Evolutionary conservation across 2,113 vertebrate genomes (phyloP), one percentile per base, ranked within the genome.

Genomic region (Eurypyga helias): DNA sequence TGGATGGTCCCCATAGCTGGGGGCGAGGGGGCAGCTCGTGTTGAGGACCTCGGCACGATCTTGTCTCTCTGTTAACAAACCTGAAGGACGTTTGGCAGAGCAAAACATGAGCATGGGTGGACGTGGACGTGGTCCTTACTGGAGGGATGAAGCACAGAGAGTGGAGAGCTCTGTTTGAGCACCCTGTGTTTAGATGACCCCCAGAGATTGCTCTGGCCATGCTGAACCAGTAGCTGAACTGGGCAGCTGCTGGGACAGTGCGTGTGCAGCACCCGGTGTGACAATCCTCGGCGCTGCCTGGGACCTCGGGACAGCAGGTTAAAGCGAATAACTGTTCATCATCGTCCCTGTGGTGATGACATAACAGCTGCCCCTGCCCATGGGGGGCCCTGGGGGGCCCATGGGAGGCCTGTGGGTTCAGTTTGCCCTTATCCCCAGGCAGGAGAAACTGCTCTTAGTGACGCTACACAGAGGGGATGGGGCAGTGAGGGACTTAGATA

Each of bases 11-110:
- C 24, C 43, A 7, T 4, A 38, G 43, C 52, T 46, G 31, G 6
- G 34, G 16, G 2, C 0, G 2, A 85, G 34, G 34, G 23, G 28
- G 4, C 60, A 70, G 65, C 2, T 70, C 6, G 0, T 4, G 14
- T 18, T n/a, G 43, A 54, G 26, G 31, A 38, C 28, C 64, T 64
- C 6, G 1, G 13, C 36, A 12, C 1, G 21, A 49, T 17, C 19
- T 1, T 0, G 1, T 28, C 57, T 1, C 9, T 31, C 52, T 23
- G 10, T 10, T 23, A 78, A 15, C 45, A 64, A 43, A 48, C 48
- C 46, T 0, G 18, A 18, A 52, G 36, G 29, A 13, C 3, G 2
- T 18, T 11, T 26, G 46, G 57, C 19, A 54, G 67, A 38, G 54
- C 31, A 23, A 36, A 82, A 14, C 4, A 5, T 0, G 4, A 34